Evolutionary conservation across 2,888 invertebrate genomes (phyloP).

Genomic region (Thecocarcelia acutangulata): DNA sequence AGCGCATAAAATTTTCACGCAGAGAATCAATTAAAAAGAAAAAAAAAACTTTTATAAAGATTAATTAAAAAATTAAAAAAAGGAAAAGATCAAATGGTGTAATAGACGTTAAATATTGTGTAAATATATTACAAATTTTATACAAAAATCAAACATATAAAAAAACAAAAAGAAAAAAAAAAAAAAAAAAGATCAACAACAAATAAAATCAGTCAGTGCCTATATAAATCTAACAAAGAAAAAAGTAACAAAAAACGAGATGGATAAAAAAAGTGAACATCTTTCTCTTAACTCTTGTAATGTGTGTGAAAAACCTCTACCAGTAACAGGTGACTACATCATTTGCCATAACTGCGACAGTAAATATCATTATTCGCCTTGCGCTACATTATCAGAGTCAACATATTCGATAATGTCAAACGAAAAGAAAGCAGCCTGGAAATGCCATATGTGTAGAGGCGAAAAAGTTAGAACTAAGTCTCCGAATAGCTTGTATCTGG

Average conservation of each 20-base stretch:
- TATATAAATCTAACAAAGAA: no score
- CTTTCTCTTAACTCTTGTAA: neutral
- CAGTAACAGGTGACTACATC: constrained; percentile 6
- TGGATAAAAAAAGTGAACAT: constrained; percentile 1
- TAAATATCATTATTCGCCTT: constrained; percentile 24
- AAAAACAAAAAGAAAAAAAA: no score
- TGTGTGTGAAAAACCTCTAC: constrained; percentile 3
- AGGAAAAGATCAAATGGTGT: no score
- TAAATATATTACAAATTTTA: no score
- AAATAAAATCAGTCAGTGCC: no score
- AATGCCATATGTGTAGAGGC: constrained; percentile 12
- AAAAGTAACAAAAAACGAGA: neutral
- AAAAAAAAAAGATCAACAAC: no score
- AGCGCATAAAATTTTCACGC: no score
- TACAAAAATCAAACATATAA: no score
- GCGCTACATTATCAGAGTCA: constrained; percentile 27
- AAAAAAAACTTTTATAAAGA: no score
- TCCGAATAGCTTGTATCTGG: neutral
- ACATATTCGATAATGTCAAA: neutral
- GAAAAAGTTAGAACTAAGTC: constrained; percentile 10
- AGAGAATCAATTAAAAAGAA: no score
- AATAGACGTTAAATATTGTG: no score
- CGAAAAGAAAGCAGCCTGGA: constrained; percentile 22
- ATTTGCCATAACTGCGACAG: neutral
- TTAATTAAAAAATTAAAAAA: no score